Evolutionary conservation across 2,797 vertebrate species (phyloP).

Genomic region (Mionectes olivaceus): DNA sequence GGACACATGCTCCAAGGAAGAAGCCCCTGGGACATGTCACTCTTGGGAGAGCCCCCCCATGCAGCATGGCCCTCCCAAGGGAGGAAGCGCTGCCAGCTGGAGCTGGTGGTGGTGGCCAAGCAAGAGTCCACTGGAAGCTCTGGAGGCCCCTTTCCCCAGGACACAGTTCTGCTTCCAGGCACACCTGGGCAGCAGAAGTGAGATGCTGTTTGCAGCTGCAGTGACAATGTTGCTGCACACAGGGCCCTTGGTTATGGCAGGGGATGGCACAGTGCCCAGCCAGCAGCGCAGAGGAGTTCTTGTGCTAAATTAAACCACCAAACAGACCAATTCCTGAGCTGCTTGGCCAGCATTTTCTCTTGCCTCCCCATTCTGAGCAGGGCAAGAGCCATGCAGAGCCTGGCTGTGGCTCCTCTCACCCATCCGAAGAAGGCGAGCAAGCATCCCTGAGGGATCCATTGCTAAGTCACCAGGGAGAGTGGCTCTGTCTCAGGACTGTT

Average conservation of each 20-base stretch:
- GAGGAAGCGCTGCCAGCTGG: neutral
- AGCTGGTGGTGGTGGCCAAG: neutral
- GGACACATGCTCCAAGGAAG: accelerated
- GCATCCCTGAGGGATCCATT: neutral
- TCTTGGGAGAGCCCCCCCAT: neutral
- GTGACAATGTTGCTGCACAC: neutral
- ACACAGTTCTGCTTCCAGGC: neutral
- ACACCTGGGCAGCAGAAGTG: neutral
- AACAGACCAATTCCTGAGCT: neutral
- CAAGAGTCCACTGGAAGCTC: neutral
- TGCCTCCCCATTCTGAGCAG: neutral
- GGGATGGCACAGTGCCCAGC: neutral
- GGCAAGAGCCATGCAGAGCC: neutral
- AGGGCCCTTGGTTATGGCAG: neutral
- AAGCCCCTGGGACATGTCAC: neutral
- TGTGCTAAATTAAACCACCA: neutral
- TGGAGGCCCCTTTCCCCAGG: neutral
- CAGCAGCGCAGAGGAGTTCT: constrained; percentile 17
- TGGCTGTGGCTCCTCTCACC: neutral
- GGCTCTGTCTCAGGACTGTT: constrained; percentile 62
- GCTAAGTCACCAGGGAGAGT: neutral
- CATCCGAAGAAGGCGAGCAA: constrained; percentile 28
- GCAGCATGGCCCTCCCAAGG: accelerated
- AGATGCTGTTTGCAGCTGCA: neutral
- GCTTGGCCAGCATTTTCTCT: neutral